Evolutionary conservation across 2,888 invertebrate species (phyloP).

Genomic region (Patella caerulea): DNA sequence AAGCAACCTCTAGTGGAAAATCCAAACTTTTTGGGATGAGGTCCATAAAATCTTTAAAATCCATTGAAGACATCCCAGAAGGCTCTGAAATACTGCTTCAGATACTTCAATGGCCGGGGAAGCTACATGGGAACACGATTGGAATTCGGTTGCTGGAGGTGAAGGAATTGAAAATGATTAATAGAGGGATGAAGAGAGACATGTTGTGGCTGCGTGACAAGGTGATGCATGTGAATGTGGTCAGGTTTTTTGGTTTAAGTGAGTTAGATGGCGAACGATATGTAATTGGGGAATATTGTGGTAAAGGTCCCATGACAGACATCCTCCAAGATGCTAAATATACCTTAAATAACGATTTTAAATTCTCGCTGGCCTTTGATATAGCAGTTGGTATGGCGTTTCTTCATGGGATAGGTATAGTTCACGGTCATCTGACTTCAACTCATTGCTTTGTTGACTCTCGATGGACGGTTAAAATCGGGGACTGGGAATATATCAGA

Average conservation of each 20-base stretch:
- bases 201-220: conserved; percentile 58
- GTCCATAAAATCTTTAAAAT: conserved; percentile 41
- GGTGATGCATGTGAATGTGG: conserved; percentile 57
- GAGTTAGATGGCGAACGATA: conserved; percentile 44
- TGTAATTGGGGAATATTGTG: conserved; percentile 57
- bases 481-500: conserved; percentile 60
- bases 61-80: conserved; percentile 40
- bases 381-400: conserved; percentile 59
- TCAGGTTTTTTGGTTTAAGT: conserved; percentile 62
- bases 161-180: conserved; percentile 32
- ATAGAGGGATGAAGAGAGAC: conserved; percentile 38
- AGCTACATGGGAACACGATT: conserved; percentile 47
- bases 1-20: conserved; percentile 30
- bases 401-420: conserved; percentile 59
- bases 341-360: conserved; percentile 56
- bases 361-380: conserved; percentile 59
- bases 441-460: conserved; percentile 61
- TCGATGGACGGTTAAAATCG: conserved; percentile 64
- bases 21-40: conserved; percentile 34
- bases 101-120: conserved; percentile 60
- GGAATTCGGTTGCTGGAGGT: conserved; percentile 50
- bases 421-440: conserved; percentile 63
- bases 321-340: conserved; percentile 60
- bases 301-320: conserved; percentile 58
- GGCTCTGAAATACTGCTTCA: conserved; percentile 36